Percentiles rank a stretch among this genome's conserved stretches.
Evolutionary conservation across 2,888 invertebrate genomes (phyloP).

Genomic region (Pogonocherus hispidulus): DNA sequence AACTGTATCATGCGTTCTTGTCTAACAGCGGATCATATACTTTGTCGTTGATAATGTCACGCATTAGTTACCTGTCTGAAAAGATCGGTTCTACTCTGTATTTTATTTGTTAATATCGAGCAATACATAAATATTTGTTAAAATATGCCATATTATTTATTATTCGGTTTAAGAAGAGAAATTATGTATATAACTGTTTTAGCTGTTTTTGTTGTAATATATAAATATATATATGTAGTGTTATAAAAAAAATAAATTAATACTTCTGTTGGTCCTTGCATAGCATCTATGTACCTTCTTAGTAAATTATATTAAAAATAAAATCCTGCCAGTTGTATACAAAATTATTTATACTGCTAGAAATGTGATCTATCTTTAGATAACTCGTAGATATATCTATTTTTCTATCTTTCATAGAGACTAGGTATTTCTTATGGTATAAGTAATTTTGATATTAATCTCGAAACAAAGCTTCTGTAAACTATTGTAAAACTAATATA

Average conservation of each 20-base stretch:
- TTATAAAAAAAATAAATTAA: not conserved
- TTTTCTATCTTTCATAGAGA: conserved; percentile 30
- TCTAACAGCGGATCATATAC: too few relatives aligned
- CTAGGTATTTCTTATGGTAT: conserved; percentile 5
- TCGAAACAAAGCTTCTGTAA: conserved; percentile 13
- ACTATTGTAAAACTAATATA: conserved; percentile 10
- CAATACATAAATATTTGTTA: conserved; percentile 15
- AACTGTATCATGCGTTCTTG: too few relatives aligned
- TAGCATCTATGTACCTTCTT: conserved; percentile 5
- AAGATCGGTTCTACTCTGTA: too few relatives aligned
- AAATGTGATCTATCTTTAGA: conserved; percentile 21
- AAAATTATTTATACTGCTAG: conserved; percentile 28
- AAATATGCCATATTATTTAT: conserved; percentile 2
- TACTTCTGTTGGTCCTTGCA: not conserved
- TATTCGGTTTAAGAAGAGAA: not conserved
- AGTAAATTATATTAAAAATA: conserved; percentile 14
- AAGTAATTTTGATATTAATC: conserved; percentile 11
- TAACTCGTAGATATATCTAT: conserved; percentile 21
- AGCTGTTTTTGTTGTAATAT: conserved; percentile 6
- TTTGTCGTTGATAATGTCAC: too few relatives aligned
- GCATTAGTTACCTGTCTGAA: too few relatives aligned
- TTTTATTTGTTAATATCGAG: conserved; percentile 10
- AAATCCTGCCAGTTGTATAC: conserved; percentile 26
- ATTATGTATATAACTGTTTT: not conserved
- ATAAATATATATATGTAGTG: not conserved